Conservation (phyloP, 2,797 vertebrate species). For the Enteromius argenteus region DNA sequence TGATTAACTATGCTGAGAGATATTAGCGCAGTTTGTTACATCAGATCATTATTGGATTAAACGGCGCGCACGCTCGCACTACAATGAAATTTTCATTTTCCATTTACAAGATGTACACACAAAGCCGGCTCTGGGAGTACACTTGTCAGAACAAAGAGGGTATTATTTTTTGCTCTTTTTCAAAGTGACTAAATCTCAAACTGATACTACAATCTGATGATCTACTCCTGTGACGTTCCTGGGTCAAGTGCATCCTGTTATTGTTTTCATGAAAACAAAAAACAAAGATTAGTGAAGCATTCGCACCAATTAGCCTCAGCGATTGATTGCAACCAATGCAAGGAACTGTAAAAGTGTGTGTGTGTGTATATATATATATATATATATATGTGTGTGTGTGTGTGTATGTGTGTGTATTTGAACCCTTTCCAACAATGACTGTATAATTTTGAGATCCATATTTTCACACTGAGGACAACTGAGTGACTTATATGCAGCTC, state of each 20-base stretch:
- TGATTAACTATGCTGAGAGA: constrained; percentile 97
- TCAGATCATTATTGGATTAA: constrained; percentile 98
- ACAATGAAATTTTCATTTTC: constrained; percentile 94
- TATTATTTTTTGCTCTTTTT: constrained; percentile 66
- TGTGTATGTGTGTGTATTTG: no score
- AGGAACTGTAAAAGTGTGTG: background rate
- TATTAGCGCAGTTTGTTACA: constrained; percentile 93
- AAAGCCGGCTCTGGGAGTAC: constrained; percentile 72
- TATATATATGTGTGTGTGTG: no score
- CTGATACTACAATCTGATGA: background rate
- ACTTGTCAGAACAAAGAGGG: constrained; percentile 76
- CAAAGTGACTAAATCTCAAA: constrained; percentile 17
- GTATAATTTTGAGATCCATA: no score
- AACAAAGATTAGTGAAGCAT: background rate
- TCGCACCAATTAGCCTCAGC: constrained; percentile 15
- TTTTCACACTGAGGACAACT: no score
- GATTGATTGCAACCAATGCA: background rate
- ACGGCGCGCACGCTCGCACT: constrained; percentile 81
- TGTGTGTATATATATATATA: no score
- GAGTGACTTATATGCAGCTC: no score
- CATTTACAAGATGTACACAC: constrained; percentile 80
- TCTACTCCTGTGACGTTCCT: background rate
- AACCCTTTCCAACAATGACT: no score
- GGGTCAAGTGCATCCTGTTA: background rate
- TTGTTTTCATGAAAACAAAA: background rate